Percentiles rank a stretch among this genome's conserved stretches.
Evolutionary conservation across 2,113 vertebrate genomes (phyloP).

Genomic region (Baryphthengus martii): DNA sequence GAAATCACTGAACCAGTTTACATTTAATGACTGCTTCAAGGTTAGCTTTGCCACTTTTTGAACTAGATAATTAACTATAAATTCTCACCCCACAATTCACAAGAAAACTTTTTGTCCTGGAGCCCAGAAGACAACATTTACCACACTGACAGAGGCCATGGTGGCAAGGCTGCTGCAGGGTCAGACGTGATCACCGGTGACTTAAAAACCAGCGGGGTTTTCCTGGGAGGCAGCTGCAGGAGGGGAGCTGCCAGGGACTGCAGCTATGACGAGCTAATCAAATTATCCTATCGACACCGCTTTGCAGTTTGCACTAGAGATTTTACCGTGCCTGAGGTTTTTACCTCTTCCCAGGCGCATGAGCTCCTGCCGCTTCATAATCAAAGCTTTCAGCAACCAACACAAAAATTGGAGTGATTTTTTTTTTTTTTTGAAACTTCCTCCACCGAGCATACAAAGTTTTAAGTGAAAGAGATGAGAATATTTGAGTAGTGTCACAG

Average conservation of each 20-base stretch:
- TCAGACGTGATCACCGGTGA: neutral
- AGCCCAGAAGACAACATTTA: neutral
- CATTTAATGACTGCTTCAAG: neutral
- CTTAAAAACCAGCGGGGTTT: neutral
- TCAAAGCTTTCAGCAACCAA: neutral
- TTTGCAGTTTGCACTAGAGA: neutral
- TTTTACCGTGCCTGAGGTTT: neutral
- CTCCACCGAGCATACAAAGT: accelerated
- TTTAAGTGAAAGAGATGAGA: neutral
- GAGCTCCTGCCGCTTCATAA: neutral
- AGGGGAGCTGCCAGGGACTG: neutral
- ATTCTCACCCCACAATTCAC: neutral
- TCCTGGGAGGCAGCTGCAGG: neutral
- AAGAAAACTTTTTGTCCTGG: neutral
- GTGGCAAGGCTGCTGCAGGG: neutral
- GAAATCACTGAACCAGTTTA: neutral
- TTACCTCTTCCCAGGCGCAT: neutral
- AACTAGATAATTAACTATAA: neutral
- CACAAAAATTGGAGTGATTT: neutral
- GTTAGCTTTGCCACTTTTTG: neutral
- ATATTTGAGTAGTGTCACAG: neutral
- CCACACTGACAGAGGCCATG: accelerated
- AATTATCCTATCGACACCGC: neutral
- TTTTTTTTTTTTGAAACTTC: neutral
- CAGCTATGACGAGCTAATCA: neutral